phyloP scores from a whole-genome alignment of 2,888 invertebrate species.

The Xiphydria camelus region DNA sequence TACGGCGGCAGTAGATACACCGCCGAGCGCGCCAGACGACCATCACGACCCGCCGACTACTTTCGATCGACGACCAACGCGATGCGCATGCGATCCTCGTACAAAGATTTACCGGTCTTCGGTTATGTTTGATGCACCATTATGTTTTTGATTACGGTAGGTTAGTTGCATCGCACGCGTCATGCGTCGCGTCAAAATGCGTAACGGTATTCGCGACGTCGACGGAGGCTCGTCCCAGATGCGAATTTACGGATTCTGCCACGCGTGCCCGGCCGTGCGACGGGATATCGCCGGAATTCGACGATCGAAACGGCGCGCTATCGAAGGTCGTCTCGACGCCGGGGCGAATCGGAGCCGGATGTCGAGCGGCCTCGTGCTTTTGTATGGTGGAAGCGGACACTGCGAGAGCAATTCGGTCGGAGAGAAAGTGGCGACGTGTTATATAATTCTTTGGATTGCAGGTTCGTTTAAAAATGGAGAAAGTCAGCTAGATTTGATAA shows the following conservation, averaged over 20 bases:
- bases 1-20: constrained; percentile 5
- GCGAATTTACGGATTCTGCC: background rate
- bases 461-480: too few species aligned
- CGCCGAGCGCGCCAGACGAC: background rate
- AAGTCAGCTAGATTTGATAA: too few species aligned
- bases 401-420: too few species aligned
- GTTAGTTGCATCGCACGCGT: constrained; percentile 55
- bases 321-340: too few species aligned
- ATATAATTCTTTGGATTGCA: too few species aligned
- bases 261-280: too few species aligned
- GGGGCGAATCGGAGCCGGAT: too few species aligned
- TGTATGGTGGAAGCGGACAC: too few species aligned
- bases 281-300: too few species aligned
- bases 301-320: too few species aligned
- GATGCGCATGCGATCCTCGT: constrained; percentile 40
- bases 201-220: constrained; percentile 7
- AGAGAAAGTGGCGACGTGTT: too few species aligned
- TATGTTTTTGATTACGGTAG: constrained; percentile 53
- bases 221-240: constrained; percentile 10
- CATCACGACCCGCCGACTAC: background rate
- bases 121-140: constrained; percentile 58
- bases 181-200: constrained; percentile 23
- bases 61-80: constrained; percentile 25
- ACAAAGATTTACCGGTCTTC: constrained; percentile 54
- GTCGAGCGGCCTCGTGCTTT: too few species aligned